phyloP scores from a whole-genome alignment of 2,113 vertebrate genomes.

The Clupea harengus region DNA sequence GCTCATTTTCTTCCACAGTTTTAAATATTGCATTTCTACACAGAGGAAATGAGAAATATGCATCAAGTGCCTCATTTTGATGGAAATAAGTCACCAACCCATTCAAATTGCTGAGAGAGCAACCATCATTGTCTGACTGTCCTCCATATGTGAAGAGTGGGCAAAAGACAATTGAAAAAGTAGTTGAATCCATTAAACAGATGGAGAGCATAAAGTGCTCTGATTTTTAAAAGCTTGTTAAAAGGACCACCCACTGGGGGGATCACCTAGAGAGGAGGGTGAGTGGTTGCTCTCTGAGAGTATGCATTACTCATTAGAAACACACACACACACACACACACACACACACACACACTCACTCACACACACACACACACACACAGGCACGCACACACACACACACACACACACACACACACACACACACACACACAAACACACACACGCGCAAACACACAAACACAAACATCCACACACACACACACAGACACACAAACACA shows the following conservation, averaged over 20 bases:
- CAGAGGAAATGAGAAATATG: neutral
- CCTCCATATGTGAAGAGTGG: neutral
- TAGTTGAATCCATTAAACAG: constrained; percentile 2
- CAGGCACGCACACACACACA: too few species aligned
- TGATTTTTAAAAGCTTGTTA: constrained; percentile 7
- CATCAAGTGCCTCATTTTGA: neutral
- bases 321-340: constrained; percentile 22
- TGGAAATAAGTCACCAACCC: neutral
- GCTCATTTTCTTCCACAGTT: neutral
- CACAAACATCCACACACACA: constrained; percentile 17
- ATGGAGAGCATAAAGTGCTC: neutral
- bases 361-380: neutral
- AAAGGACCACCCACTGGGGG: neutral
- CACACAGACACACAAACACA: neutral
- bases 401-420: too few species aligned
- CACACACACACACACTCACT: neutral
- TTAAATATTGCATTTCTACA: neutral
- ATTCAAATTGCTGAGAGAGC: neutral
- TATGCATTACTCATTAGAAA: neutral
- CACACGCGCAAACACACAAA: neutral
- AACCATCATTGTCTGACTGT: neutral
- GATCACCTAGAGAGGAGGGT: neutral
- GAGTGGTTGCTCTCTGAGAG: constrained; percentile 2
- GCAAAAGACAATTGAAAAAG: constrained; percentile 13
- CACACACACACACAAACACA: too few species aligned